Base-by-base conservation (phyloP, 2,113 vertebrate species). In the Alaudala cheleensis region DNA sequence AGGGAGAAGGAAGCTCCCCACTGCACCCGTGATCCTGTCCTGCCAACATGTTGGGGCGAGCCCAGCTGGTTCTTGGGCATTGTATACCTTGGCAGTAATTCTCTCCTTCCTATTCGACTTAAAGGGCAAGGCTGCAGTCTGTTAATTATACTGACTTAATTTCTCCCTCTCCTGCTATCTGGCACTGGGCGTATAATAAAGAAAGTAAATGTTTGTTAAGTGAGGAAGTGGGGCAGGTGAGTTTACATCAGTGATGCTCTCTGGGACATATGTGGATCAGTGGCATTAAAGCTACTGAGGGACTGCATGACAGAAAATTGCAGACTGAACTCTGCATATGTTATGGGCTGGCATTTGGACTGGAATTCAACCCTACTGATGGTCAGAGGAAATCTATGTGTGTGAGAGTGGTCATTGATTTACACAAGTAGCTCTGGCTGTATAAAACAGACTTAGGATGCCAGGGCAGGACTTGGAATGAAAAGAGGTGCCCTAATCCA, bases 121-220 rank as follows among this genome's bases (percentile, higher is more conserved):
- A 76, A 83, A 97, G 82, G 71, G 91, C 87, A 97, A 96, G 93
- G 92, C 88, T 97, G 64, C 90, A 97, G 90, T 69, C 92, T 97
- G 70, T 92, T 96, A 97, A 97, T 97, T 96, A 95, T 81, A 73
- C 64, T 45, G 81, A 94, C 92, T 97, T 97, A 97, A 93, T 96
- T 96, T 97, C 70, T 84, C 42, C 88, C 66, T 39, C 53, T 92
- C 76, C 83, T 93, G 66, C 64, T 65, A 72, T 80, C 53, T 96
- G 91, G 74, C 77, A 84, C 64, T 69, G 49, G 61, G 66, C 42
- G 50, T 78, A 83, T 70, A 93, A 86, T 91, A 94, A 91, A 85
- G 65, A 73, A 33, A 81, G 34, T 88, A 95, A 93, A 94, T 88
- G 96, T 98, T 96, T 97, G 94, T 88, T 71, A 67, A 95, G 94